Base-by-base conservation (phyloP, 2,888 invertebrate genomes). In the Lepidonotus clava region DNA sequence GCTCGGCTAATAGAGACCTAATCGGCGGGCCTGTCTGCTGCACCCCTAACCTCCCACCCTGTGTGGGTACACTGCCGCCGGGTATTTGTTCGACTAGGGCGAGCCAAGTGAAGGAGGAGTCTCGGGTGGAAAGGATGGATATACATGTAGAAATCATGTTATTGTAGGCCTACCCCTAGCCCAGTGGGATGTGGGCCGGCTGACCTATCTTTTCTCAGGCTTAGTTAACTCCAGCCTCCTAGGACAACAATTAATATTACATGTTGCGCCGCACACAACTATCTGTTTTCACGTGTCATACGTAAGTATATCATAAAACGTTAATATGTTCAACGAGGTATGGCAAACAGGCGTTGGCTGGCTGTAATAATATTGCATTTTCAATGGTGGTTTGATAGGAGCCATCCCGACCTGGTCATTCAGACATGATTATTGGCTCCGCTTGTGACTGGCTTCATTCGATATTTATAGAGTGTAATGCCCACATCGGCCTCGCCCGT, bases 391-490 rank as follows among this genome's bases (percentile, higher is more conserved):
- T 18, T 46, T 8, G 46, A 5, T 0, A 38, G 71, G 24, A 38
- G 36, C 71, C 71, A 11, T 38, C 71, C 34, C 24, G 21, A 4
- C 71, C 71, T 38, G 38, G 21, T 1, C 5, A 24, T 38, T 18
- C 71, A 71, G 36, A 71, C 71, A 71, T 71, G 71, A 71, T 38
- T 34, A 71, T 71, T 71, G 36, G 36, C 14, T 11, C 11, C 71
- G 14, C 8, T 21, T 21, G 21, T 0, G 38, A 24, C 71, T 36
- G 18, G 71, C 71, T 38, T 71, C 71, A 71, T 71, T 38, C 18
- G 36, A 71, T 38, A 71, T 71, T 71, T 38, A 71, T 38, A 38
- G 36, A 38, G 71, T 71, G 71, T 71, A 71, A 71, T 71, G 71
- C 71, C 38, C 71, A 38, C 71, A 71, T 71, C 18, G 36, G 71